Evolutionary conservation across 2,797 vertebrate genomes (phyloP).

Genomic region (Melanotaenia nigrans): DNA sequence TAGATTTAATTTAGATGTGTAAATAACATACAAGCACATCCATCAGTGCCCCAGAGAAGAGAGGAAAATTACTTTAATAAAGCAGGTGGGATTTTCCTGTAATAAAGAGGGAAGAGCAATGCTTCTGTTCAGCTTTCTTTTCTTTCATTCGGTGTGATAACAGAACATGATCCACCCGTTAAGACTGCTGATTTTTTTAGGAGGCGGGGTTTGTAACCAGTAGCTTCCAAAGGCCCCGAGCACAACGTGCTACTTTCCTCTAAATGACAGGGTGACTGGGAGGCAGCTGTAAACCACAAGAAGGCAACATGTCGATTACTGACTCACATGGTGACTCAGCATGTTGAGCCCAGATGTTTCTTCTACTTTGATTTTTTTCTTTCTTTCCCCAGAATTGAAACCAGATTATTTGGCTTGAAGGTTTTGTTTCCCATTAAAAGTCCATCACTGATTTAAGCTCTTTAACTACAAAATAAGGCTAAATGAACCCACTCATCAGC

Average conservation of each 20-base stretch:
- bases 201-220: background rate
- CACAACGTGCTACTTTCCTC: background rate
- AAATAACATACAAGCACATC: slow-evolving; percentile 30
- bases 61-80: background rate
- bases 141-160: background rate
- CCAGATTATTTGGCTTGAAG: background rate
- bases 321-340: slow-evolving; percentile 30
- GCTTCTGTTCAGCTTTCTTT: slow-evolving; percentile 1
- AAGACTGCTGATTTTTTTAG: background rate
- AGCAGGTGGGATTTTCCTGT: background rate
- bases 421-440: background rate
- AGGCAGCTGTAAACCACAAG: slow-evolving; percentile 21
- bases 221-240: background rate
- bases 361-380: slow-evolving; percentile 15
- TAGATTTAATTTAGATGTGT: background rate
- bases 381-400: background rate
- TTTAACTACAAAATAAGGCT: background rate
- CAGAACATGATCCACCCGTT: background rate
- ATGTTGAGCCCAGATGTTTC: slow-evolving; percentile 48
- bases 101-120: background rate
- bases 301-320: slow-evolving; percentile 1
- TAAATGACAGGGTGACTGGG: slow-evolving; percentile 16
- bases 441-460: background rate
- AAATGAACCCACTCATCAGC: background rate
- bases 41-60: slow-evolving; percentile 21